These are phyloP conservation scores for Heterodera schachtii DNA, from an alignment of 1,140 invertebrate genomes.

Conservation along the genomic window DNA sequence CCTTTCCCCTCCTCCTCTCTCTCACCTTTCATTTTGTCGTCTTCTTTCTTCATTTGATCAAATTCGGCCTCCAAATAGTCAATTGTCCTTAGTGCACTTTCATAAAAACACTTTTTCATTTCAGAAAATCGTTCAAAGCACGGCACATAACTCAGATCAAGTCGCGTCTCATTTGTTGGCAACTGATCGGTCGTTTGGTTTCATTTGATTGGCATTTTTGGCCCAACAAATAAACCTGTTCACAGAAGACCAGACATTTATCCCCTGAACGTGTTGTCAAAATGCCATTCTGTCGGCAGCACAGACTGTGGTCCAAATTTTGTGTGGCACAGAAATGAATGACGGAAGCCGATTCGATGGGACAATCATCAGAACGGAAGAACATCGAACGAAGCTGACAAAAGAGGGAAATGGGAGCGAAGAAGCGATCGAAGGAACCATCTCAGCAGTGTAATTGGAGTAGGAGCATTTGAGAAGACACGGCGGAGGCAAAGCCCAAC, in stretches of 20 bases:
- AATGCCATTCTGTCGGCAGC: slow-evolving; percentile 49
- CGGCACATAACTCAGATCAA: slow-evolving; percentile 59
- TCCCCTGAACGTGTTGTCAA: slow-evolving; percentile 53
- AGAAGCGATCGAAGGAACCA: slow-evolving; percentile 34
- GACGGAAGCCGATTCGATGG: slow-evolving; percentile 58
- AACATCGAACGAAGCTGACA: slow-evolving; percentile 63
- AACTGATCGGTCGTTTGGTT: slow-evolving; percentile 32
- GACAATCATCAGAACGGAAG: slow-evolving; percentile 60
- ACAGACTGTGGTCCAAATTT: slow-evolving; percentile 43
- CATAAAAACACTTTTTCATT: slow-evolving; percentile 62
- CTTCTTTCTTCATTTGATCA: slow-evolving; percentile 8
- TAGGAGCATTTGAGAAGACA: slow-evolving; percentile 59
- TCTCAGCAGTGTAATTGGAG: slow-evolving; percentile 50
- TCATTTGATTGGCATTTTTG: neutral
- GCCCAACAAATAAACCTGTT: slow-evolving; percentile 38
- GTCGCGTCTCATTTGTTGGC: slow-evolving; percentile 47
- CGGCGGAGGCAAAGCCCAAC: slow-evolving; percentile 53
- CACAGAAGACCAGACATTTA: slow-evolving; percentile 62
- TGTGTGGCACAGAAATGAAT: slow-evolving; percentile 65
- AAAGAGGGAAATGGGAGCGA: slow-evolving; percentile 20
- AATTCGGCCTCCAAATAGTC: slow-evolving; percentile 28
- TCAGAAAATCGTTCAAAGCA: slow-evolving; percentile 61
- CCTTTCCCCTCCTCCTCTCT: neutral
- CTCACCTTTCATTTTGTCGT: neutral
- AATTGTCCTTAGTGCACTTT: slow-evolving; percentile 37